Base-by-base conservation (phyloP, 1,140 invertebrate genomes). In the Bombus haemorrhoidalis region DNA sequence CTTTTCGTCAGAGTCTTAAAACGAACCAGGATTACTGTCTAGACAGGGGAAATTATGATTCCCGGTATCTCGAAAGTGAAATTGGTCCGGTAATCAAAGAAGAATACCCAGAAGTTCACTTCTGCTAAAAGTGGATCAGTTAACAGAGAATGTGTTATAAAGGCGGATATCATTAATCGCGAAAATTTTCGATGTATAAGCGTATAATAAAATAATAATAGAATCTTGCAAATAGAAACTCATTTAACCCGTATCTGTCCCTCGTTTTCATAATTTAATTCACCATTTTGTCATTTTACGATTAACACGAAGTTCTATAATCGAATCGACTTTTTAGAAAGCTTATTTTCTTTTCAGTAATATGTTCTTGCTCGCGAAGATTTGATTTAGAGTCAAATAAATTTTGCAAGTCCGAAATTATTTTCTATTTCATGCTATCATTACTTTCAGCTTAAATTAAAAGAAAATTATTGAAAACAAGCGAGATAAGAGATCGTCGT, bases 1-100 rank as follows among this genome's bases (percentile, higher is more conserved):
- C n/a, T 32, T 32, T 66, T 66, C 64, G 64, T 32, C 64, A 32
- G 64, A 66, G n/a, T 66, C 64, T 66, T 66, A 66, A 66, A 66
- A 66, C 64, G 64, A 66, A 32, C 64, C n/a, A 18, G 32, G 64
- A 66, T 66, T 66, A 66, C 64, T n/a, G 64, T 32, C 64, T 32
- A 66, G 64, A 66, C 64, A 66, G 64, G 64, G 64, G 64, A 66
- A 66, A 66, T 66, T 66, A 66, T 66, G 64, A 66, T 66, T 66
- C 64, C 15, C 5, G 64, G 64, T 66, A 66, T 66, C 64, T 66
- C 64, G 64, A 66, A 66, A 66, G 64, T 66, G 64, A 66, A 66
- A 66, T 66, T 66, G 64, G 64, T 66, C 32, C 64, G n/a, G 64
- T 66, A 66, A 66, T 66, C 64, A 66, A 66, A 66, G 64, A 66